phyloP scores from a whole-genome alignment of 2,113 vertebrate genomes.

The Eulemur macaco region DNA sequence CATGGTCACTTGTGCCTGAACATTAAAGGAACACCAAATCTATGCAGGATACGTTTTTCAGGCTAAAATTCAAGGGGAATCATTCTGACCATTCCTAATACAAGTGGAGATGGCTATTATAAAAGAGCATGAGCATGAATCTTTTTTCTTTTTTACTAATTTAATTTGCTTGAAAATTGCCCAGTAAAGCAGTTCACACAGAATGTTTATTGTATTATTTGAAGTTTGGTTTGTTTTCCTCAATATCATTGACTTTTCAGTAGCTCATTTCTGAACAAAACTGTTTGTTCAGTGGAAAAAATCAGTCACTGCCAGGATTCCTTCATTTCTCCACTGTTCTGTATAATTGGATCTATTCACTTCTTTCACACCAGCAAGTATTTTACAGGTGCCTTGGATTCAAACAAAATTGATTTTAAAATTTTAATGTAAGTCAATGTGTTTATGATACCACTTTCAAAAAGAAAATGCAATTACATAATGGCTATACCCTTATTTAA shows the following conservation, averaged over 20 bases:
- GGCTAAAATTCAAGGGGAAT: not conserved
- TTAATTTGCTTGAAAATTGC: not conserved
- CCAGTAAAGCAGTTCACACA: not conserved
- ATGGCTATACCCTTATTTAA: not conserved
- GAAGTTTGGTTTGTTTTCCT: slow-evolving; percentile 48
- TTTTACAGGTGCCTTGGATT: slow-evolving; percentile 85
- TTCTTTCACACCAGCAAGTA: slow-evolving; percentile 85
- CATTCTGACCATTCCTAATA: rapidly evolving
- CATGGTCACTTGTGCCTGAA: slow-evolving; percentile 57
- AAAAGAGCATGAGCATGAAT: not conserved
- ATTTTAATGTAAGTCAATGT: slow-evolving; percentile 22
- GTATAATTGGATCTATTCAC: slow-evolving; percentile 62
- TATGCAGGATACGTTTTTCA: slow-evolving; percentile 64
- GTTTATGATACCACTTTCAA: slow-evolving; percentile 58
- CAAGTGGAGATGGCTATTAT: not conserved
- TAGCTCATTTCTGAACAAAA: slow-evolving; percentile 53
- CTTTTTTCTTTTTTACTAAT: not conserved
- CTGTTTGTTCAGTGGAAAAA: slow-evolving; percentile 37
- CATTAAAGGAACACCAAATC: slow-evolving; percentile 36
- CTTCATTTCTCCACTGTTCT: slow-evolving; percentile 56
- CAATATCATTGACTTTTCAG: not conserved
- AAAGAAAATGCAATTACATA: not conserved
- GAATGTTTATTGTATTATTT: not conserved
- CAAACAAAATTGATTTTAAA: slow-evolving; percentile 65
- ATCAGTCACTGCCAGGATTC: slow-evolving; percentile 64